Evolutionary conservation across 1,140 invertebrate species (phyloP), one percentile per base, ranked within the genome.

Genomic region (Arctopsyche grandis): DNA sequence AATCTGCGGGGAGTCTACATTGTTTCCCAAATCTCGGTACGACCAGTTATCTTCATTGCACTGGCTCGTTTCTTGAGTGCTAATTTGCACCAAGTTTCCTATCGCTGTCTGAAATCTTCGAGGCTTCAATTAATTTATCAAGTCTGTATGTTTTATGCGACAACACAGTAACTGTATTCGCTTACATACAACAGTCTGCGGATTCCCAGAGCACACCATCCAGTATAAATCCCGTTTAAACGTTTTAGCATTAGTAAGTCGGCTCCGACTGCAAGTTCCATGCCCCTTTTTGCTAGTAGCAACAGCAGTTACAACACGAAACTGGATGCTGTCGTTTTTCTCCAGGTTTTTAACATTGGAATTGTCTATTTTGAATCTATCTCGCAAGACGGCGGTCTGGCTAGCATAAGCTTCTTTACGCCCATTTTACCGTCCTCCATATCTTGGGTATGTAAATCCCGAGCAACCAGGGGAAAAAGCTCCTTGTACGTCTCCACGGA

Each of bases 391-490:
- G 21, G 21, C 24, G 63, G 63, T 66, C 63, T 9, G 9, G 21
- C 21, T 26, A 66, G 63, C 7, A 66, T 10, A 73, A 73, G 69
- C 26, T 63, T 70, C 58, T 76, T 79, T 70, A 79, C 78, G 73
- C 73, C 60, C 58, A 56, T 43, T 70, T 79, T 75, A 9, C 77
- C 19, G 38, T 76, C 46, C 22, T 26, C 38, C 43, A 75, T 79
- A 74, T 74, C 69, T 79, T 24, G 22, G 12, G 21, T 79, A 79
- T 79, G 78, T 75, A 79, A 79, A 79, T 79, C 78, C 78, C 56
- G 24, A 19, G 26, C 29, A 74, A 79, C 44, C 43, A 71, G 10
- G 24, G 44, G 46, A 52, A 70, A 56, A 69, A 69, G 76, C 16
- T 19, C 43, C 9, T 76, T 77, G 16, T 52, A 78, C 46, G 29